A percentile compares a stretch with the other conserved stretches of the same genome.
phyloP scores from a whole-genome alignment of 2,888 invertebrate genomes.

The Ormyrus labotus region DNA sequence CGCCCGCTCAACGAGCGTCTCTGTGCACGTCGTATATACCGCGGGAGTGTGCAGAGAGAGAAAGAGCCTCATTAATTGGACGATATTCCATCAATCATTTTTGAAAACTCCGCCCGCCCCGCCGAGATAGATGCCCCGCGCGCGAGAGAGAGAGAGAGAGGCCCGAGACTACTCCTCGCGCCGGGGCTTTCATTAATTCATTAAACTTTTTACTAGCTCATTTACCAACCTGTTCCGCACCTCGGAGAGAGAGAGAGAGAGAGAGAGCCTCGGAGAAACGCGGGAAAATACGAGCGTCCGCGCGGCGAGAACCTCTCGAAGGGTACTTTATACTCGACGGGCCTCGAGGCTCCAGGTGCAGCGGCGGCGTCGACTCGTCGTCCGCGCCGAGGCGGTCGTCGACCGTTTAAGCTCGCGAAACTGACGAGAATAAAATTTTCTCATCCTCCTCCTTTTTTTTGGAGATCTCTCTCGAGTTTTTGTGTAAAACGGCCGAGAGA shows the following conservation, averaged over 20 bases:
- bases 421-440: too few species aligned
- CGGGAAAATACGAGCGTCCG: too few species aligned
- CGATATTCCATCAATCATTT: constrained; percentile 68
- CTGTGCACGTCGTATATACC: background rate
- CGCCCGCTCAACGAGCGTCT: background rate
- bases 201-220: constrained; percentile 50
- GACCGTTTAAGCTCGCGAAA: too few species aligned
- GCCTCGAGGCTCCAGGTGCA: too few species aligned
- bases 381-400: too few species aligned
- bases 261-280: too few species aligned
- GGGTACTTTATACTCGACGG: too few species aligned
- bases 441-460: too few species aligned
- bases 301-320: too few species aligned
- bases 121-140: background rate
- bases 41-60: background rate
- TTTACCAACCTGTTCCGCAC: background rate
- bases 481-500: background rate
- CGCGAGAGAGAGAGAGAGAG: background rate
- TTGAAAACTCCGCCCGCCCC: constrained; percentile 59
- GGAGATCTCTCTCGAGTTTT: too few species aligned
- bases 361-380: too few species aligned
- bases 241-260: too few species aligned
- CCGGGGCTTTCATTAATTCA: constrained; percentile 59
- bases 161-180: background rate
- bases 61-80: constrained; percentile 61